Evolutionary conservation across 1,140 invertebrate genomes (phyloP), one percentile per base, ranked within the genome.

Genomic region (Lepeophtheirus salmonis): DNA sequence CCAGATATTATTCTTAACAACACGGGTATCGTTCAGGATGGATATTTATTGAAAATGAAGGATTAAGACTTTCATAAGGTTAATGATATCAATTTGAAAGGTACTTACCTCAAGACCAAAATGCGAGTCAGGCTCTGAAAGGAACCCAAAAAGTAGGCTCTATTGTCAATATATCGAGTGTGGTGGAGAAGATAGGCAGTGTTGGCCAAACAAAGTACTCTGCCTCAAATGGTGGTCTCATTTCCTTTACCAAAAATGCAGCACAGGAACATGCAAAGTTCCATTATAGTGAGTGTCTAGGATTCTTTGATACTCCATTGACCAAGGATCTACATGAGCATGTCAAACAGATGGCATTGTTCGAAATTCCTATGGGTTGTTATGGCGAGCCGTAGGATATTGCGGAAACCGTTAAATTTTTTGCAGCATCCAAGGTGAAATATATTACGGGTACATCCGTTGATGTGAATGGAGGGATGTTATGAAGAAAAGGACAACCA

Each of bases 221-320:
- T 18, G 84, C 84, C 10, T 86, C 86, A 61, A 95, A 94, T 74
- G 85, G 88, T 58, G 89, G 84, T 10, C 87, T 96, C 2, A 79
- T 83, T 67, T 81, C 79, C 6, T 77, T 95, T 64, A 89, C 87
- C 30, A 0, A 85, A 84, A 79, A 82, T 22, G 84, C 84, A 12
- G 81, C 87, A 2, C 83, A 83, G 70, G 89, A 94, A 74, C 77
- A 92, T 65, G 86, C 81, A 53, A 80, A 80, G 78, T 85, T 68
- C 70, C 67, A 70, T 66, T 67, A 66, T 50, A 77, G 86, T 53
- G 83, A 94, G 24, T 68, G 90, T 52, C 89, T 89, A 18, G 89
- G 88, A 4, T 83, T 89, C 64, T 88, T 91, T 63, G 72, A 81
- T 14, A 90, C 88, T 3, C 82, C 85, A 13, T 90, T 94, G 79